phyloP scores from a whole-genome alignment of 2,113 vertebrate species.

The Pitta sordida region DNA sequence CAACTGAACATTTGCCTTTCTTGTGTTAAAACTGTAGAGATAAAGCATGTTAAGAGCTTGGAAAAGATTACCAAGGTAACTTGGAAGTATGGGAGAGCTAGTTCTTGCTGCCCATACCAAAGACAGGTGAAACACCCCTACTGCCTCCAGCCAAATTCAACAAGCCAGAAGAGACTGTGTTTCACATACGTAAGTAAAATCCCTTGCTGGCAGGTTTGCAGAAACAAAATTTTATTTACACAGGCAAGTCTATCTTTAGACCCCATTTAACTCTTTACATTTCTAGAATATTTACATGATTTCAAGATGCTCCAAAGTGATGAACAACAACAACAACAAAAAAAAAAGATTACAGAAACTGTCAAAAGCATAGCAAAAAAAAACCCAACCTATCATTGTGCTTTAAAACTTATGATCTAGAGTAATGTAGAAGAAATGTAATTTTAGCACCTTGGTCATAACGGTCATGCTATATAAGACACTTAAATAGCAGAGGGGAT shows the following conservation, averaged over 20 bases:
- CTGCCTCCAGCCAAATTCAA: not conserved
- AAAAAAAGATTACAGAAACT: conserved; percentile 51
- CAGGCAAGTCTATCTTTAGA: conserved; percentile 65
- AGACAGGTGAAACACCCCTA: not conserved
- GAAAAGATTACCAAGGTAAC: not conserved
- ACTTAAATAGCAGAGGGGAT: conserved; percentile 74
- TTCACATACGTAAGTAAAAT: not conserved
- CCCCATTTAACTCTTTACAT: conserved; percentile 69
- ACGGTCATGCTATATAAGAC: conserved; percentile 73
- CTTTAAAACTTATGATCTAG: conserved; percentile 71
- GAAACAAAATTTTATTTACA: conserved; percentile 74
- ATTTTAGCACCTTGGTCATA: conserved; percentile 73
- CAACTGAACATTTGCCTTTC: not conserved
- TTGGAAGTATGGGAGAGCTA: not conserved
- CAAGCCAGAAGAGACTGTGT: conserved; percentile 49
- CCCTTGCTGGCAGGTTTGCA: conserved; percentile 62
- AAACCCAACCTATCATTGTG: conserved; percentile 66
- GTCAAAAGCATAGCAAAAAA: conserved; percentile 69
- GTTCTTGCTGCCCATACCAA: not conserved
- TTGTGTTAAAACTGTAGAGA: not conserved
- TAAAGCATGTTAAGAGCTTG: not conserved
- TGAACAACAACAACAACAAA: conserved; percentile 27
- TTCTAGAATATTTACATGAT: conserved; percentile 73
- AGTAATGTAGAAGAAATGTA: conserved; percentile 66
- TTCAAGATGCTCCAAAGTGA: conserved; percentile 64